A percentile compares a stretch with the other conserved stretches of the same genome.
Conservation (phyloP, 2,797 vertebrate species). For the Ispidina lecontei region DNA sequence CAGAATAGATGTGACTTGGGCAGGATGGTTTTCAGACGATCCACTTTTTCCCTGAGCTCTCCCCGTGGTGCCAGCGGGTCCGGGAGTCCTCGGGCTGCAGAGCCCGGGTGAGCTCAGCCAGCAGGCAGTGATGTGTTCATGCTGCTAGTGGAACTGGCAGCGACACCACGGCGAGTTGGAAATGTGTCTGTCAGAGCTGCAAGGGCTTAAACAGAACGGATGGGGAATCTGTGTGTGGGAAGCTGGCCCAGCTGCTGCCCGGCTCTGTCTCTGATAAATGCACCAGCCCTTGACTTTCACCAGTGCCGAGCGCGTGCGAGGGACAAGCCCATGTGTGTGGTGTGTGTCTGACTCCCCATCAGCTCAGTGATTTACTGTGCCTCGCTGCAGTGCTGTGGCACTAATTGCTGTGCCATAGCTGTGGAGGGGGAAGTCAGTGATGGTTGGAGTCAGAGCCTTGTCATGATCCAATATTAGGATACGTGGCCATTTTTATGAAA, state of each 20-base stretch:
- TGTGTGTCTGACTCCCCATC: background rate
- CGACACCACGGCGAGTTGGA: background rate
- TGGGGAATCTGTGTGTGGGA: background rate
- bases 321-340: background rate
- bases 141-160: background rate
- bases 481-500: no score
- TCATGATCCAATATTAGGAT: no score
- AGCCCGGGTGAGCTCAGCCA: background rate
- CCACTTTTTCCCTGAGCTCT: background rate
- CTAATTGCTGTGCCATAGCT: background rate
- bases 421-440: background rate
- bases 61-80: accelerated
- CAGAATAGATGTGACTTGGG: background rate
- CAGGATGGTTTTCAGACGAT: background rate
- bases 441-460: accelerated
- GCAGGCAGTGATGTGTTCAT: background rate
- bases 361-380: background rate
- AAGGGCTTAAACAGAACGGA: background rate
- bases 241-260: background rate
- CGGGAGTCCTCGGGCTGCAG: accelerated
- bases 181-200: background rate
- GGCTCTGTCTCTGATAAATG: background rate
- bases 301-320: background rate
- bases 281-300: background rate
- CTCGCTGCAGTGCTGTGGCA: background rate